A percentile compares a stretch with the other conserved stretches of the same genome.
phyloP scores from a whole-genome alignment of 2,797 vertebrate genomes.

The Crocidura indochinensis region DNA sequence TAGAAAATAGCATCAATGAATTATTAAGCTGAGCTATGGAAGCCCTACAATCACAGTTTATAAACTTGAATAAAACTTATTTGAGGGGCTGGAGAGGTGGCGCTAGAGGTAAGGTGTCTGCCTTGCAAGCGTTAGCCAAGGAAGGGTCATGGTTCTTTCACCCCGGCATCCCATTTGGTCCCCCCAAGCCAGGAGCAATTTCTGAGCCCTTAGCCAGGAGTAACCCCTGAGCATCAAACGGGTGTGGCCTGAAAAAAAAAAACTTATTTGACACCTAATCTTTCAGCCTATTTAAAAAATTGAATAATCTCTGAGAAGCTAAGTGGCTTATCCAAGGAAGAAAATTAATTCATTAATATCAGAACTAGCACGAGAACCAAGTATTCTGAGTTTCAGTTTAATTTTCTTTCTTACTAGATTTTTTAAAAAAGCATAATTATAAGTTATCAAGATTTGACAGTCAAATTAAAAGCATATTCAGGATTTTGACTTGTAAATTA shows the following conservation, averaged over 20 bases:
- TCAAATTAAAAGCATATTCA: constrained; percentile 34
- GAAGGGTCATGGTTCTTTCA: too few relatives aligned
- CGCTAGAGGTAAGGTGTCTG: too few relatives aligned
- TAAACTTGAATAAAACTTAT: not conserved
- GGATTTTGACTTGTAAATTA: constrained; percentile 43
- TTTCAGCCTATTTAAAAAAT: constrained; percentile 67
- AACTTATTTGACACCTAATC: constrained; percentile 67
- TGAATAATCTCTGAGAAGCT: constrained; percentile 64
- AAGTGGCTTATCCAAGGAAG: constrained; percentile 63
- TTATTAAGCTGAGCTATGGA: constrained; percentile 59
- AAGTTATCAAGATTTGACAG: constrained; percentile 15
- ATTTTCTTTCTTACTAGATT: constrained; percentile 29
- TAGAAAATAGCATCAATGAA: constrained; percentile 67
- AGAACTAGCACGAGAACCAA: constrained; percentile 35
- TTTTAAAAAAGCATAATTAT: constrained; percentile 46
- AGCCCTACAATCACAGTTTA: constrained; percentile 67
- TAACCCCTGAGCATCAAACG: too few relatives aligned
- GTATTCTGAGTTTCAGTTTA: constrained; percentile 53
- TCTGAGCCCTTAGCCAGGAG: too few relatives aligned
- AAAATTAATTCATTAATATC: constrained; percentile 69
- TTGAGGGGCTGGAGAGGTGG: too few relatives aligned
- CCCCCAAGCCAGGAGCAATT: too few relatives aligned
- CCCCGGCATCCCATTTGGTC: too few relatives aligned
- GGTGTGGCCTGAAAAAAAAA: too few relatives aligned
- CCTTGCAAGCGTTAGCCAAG: too few relatives aligned